Evolutionary conservation across 2,888 invertebrate genomes (phyloP).

Genomic region (Chalcis sispes): DNA sequence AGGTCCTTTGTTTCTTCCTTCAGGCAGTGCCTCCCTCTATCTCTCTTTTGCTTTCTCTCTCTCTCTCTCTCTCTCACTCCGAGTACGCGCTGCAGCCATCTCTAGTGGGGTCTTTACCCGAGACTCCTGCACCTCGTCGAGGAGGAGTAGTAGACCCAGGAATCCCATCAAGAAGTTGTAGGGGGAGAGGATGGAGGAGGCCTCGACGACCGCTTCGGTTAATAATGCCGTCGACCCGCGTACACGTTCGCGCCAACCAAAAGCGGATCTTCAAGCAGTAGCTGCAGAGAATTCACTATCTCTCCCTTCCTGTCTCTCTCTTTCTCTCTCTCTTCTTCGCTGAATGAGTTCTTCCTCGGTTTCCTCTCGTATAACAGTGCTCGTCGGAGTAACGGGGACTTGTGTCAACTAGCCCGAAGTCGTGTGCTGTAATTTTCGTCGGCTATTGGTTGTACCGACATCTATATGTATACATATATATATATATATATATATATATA

Average conservation of each 20-base stretch:
- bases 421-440: not conserved
- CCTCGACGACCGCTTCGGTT: constrained; percentile 62
- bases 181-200: constrained; percentile 14
- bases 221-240: constrained; percentile 62
- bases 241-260: not conserved
- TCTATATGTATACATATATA: not conserved
- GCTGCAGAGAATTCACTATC: not conserved
- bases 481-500: too few relatives aligned
- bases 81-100: constrained; percentile 34
- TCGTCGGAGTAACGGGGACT: too few relatives aligned
- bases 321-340: not conserved
- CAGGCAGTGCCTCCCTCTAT: too few relatives aligned
- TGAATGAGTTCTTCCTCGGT: too few relatives aligned
- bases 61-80: too few relatives aligned
- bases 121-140: constrained; percentile 11
- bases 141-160: constrained; percentile 39
- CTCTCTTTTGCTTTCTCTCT: too few relatives aligned
- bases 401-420: not conserved
- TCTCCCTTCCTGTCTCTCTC: not conserved
- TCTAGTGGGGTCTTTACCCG: not conserved
- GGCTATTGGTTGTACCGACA: not conserved
- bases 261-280: constrained; percentile 2
- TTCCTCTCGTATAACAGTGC: too few relatives aligned
- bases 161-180: constrained; percentile 67
- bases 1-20: too few relatives aligned